Evolutionary conservation across 1,140 invertebrate genomes (phyloP), one percentile per base, ranked within the genome.

Genomic region (Saxidomus purpurata): DNA sequence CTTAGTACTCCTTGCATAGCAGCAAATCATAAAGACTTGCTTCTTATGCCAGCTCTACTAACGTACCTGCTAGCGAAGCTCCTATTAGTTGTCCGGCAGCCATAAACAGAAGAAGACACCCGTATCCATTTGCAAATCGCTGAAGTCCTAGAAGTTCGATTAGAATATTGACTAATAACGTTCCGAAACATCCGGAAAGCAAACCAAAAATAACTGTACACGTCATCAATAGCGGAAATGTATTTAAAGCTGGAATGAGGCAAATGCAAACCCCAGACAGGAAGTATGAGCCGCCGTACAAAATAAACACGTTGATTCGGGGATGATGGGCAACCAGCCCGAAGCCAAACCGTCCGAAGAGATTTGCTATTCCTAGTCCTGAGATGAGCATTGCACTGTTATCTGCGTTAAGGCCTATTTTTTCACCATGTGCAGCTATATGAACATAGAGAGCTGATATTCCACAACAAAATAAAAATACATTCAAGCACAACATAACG

Each of bases 361-460:
- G 90, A 77, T 95, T 95, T 11, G 94, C 90, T 4, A 95, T 91
- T 13, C 96, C 98, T 93, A 99, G 99, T 81, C 98, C 97, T 3
- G 98, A 99, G 17, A 99, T 94, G 59, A 99, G 96, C 95, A 98
- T 98, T 1, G 98, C 98, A 0, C 89, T 90, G 15, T 59, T 52
- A n/a, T 88, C 74, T 22, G 34, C 59, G 15, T 69, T 76, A 17
- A 79, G 31, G 15, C 85, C 90, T 31, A 47, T 89, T 3, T 38
- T 49, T 43, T 91, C 89, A 17, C 88, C 89, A 28, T 85, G 91
- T 2, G 89, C 76, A 13, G 86, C 47, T 25, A 93, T 61, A 76
- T 93, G 92, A 22, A 89, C 59, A 71, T 91, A 93, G 0, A 93
- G 63, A 0, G 91, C 85, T 17, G 92, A 92, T 3, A 93, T 84